phyloP scores from a whole-genome alignment of 2,888 invertebrate species.

The Campoletis raptor region DNA sequence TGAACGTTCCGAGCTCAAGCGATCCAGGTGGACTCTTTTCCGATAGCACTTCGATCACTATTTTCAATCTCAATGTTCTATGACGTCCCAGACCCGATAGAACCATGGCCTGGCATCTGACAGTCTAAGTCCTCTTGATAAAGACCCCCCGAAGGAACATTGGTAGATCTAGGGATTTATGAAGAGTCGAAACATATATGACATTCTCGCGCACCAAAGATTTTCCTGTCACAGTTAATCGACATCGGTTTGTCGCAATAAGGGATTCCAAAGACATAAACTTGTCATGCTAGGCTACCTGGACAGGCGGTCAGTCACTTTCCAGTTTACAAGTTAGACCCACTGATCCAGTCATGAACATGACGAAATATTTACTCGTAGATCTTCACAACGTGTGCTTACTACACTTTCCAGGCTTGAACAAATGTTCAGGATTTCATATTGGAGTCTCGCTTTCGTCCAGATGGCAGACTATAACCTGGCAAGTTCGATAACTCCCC shows the following conservation, averaged over 20 bases:
- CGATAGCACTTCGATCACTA: not conserved
- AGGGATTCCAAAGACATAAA: not conserved
- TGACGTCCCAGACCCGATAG: not conserved
- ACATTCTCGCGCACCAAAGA: not conserved
- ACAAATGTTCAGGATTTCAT: not conserved
- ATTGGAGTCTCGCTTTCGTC: not conserved
- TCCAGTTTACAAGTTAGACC: not conserved
- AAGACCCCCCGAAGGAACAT: not conserved
- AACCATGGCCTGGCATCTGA: not conserved
- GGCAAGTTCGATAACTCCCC: not conserved
- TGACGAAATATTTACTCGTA: not conserved
- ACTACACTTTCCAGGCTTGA: not conserved
- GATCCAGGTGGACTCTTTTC: not conserved
- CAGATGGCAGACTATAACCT: not conserved
- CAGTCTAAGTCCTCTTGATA: not conserved
- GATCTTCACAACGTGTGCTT: not conserved
- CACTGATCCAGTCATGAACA: not conserved
- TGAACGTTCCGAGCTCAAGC: not conserved
- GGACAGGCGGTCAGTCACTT: not conserved
- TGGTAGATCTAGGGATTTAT: not conserved
- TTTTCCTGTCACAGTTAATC: not conserved
- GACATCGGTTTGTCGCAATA: not conserved
- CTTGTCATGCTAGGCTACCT: not conserved
- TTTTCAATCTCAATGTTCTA: slow-evolving; percentile 3
- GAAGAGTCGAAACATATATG: not conserved